Evolutionary conservation across 2,113 vertebrate genomes (phyloP).

Genomic region (Phalacrocorax brasilianus): DNA sequence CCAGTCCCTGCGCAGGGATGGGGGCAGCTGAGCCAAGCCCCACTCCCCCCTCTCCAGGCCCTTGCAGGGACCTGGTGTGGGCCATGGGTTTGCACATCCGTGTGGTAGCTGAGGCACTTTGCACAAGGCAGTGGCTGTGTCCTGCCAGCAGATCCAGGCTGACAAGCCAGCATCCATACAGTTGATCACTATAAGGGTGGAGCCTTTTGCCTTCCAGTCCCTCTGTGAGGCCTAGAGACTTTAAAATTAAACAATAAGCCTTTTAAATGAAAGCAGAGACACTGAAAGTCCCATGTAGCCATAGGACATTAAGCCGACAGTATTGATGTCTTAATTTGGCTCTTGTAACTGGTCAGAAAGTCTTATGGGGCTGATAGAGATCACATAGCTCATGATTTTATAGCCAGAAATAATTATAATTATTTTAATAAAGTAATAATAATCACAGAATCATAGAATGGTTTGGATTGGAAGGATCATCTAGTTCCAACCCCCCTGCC

Average conservation of each 20-base stretch:
- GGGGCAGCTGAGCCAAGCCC: neutral
- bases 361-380: neutral
- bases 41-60: accelerated
- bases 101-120: neutral
- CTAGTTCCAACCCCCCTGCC: no score
- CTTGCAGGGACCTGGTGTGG: neutral
- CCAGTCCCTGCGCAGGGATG: accelerated
- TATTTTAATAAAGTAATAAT: constrained; percentile 4
- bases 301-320: neutral
- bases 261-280: neutral
- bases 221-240: neutral
- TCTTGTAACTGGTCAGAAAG: neutral
- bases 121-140: neutral
- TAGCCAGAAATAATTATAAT: constrained; percentile 7
- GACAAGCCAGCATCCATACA: neutral
- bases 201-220: neutral
- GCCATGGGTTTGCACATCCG: neutral
- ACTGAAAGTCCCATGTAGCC: neutral
- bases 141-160: neutral
- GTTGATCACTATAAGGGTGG: neutral
- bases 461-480: no score
- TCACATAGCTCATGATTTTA: neutral
- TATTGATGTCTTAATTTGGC: neutral
- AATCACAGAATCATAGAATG: neutral
- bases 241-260: neutral